Percentiles rank a stretch among this genome's conserved stretches.
These are phyloP conservation scores for Dolichotis patagonum DNA, from an alignment of 2,113 vertebrate species.

Conservation along the genomic window DNA sequence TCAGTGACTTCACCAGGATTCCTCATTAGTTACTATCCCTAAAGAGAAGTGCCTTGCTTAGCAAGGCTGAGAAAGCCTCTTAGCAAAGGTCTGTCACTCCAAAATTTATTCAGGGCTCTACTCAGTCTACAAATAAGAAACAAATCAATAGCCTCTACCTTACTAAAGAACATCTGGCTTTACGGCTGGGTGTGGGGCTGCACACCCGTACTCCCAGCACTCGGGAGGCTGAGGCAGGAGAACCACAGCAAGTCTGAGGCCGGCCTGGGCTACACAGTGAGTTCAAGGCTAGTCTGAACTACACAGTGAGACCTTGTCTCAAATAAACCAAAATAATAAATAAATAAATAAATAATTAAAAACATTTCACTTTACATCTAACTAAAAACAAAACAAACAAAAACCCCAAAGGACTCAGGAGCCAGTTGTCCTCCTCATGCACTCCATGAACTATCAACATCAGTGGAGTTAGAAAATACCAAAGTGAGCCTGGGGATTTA, in stretches of 20 bases:
- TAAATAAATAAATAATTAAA: not conserved
- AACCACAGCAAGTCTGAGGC: not conserved
- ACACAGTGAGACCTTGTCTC: not conserved
- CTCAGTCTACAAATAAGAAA: slow-evolving; percentile 26
- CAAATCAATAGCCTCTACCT: not conserved
- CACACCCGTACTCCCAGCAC: not conserved
- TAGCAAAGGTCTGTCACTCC: not conserved
- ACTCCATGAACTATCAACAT: not conserved
- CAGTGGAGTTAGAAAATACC: not conserved
- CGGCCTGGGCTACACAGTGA: not conserved
- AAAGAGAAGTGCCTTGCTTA: not conserved
- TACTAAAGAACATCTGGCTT: not conserved
- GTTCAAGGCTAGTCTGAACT: not conserved
- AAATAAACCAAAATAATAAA: not conserved
- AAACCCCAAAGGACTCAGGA: not conserved
- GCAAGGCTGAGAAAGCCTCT: not conserved
- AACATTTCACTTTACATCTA: not conserved
- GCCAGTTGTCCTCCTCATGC: not conserved
- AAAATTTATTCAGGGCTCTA: not conserved
- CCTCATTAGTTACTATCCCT: not conserved
- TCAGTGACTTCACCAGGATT: not conserved
- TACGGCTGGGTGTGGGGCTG: not conserved
- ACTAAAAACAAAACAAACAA: not conserved
- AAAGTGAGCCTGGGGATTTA: too few relatives aligned
- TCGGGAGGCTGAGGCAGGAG: not conserved